A percentile compares a stretch with the other conserved stretches of the same genome.
Evolutionary conservation across 37 sponge, comb jelly and placozoan genomes (phyloP).

Genomic region (Lycopodina hypogea): DNA sequence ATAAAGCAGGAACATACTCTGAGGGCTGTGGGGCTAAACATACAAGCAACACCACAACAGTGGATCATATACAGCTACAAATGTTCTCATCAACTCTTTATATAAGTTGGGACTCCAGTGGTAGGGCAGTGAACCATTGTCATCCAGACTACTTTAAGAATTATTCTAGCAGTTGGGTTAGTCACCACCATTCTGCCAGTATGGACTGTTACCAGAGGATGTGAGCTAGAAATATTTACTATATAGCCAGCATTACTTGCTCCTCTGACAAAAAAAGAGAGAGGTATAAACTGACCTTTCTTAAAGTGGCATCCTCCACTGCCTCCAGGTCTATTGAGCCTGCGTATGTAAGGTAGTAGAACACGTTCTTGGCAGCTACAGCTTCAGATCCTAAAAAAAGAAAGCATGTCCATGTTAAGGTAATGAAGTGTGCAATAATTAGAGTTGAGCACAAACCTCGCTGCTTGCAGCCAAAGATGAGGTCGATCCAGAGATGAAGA

Average conservation of each 20-base stretch:
- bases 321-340: conserved; percentile 71
- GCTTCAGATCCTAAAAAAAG: conserved; percentile 60
- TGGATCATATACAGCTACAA: too few species aligned
- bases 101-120: too few species aligned
- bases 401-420: not conserved
- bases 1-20: not conserved
- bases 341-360: conserved; percentile 84
- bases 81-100: too few species aligned
- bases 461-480: conserved; percentile 93
- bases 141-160: too few species aligned
- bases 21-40: not conserved
- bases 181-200: too few species aligned
- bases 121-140: too few species aligned
- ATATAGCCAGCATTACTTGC: too few species aligned
- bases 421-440: not conserved
- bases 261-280: not conserved
- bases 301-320: conserved; percentile 36
- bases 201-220: too few species aligned
- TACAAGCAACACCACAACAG: not conserved
- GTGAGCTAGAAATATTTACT: too few species aligned
- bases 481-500: conserved; percentile 90
- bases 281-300: conserved; percentile 35
- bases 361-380: conserved; percentile 74
- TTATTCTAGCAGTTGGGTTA: too few species aligned
- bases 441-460: conserved; percentile 44